A percentile compares a stretch with the other conserved stretches of the same genome.
These are phyloP conservation scores for Ernsta delagoae DNA, from an alignment of 2,888 invertebrate genomes.

Conservation along the genomic window DNA sequence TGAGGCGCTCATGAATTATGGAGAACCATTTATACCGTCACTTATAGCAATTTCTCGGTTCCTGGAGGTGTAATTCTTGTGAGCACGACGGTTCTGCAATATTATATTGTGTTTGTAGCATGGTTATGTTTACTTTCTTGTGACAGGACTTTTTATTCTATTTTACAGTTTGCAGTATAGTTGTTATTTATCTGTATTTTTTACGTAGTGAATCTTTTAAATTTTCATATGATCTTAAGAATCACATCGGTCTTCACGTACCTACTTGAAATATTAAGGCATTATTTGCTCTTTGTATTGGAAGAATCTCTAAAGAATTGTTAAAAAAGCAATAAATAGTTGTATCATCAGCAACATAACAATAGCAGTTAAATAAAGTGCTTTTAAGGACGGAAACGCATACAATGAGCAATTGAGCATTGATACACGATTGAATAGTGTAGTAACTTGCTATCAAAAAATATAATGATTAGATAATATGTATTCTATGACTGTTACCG, in stretches of 20 bases:
- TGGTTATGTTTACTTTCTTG: background rate
- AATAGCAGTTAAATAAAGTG: slow-evolving; percentile 45
- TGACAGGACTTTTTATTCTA: too few relatives aligned
- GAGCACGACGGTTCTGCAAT: slow-evolving; percentile 44
- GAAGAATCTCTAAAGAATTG: slow-evolving; percentile 1
- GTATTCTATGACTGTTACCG: slow-evolving; percentile 12
- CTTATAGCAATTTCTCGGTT: slow-evolving; percentile 56
- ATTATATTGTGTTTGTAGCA: slow-evolving; percentile 47
- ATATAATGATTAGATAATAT: slow-evolving; percentile 34
- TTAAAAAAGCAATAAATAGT: slow-evolving; percentile 16
- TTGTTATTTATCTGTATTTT: too few relatives aligned
- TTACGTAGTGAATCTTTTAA: too few relatives aligned
- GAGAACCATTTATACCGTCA: slow-evolving; percentile 58
- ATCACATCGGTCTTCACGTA: too few relatives aligned
- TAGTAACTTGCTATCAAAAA: slow-evolving; percentile 29
- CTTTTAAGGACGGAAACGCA: slow-evolving; percentile 45
- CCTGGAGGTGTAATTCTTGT: slow-evolving; percentile 52
- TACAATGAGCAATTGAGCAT: slow-evolving; percentile 49
- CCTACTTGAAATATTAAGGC: background rate
- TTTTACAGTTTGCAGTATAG: background rate
- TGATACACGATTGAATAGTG: slow-evolving; percentile 45
- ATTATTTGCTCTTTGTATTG: background rate
- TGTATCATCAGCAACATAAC: slow-evolving; percentile 29
- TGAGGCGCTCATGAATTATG: slow-evolving; percentile 77
- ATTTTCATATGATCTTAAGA: too few relatives aligned